A percentile compares a stretch with the other conserved stretches of the same genome.
phyloP scores from a whole-genome alignment of 2,797 vertebrate genomes.

The Phoeniculus purpureus region DNA sequence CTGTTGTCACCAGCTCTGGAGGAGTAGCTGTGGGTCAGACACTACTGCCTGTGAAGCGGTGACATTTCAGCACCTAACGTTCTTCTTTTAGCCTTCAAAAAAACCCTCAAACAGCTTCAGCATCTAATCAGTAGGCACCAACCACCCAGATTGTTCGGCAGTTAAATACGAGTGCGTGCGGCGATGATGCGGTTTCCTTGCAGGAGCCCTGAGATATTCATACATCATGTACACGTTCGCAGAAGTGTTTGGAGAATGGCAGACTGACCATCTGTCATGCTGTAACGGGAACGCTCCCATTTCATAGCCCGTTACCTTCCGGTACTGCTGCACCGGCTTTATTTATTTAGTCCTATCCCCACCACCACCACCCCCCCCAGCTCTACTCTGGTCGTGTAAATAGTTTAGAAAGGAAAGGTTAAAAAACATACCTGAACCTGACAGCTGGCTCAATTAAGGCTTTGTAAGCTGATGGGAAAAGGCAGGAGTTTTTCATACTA shows the following conservation, averaged over 20 bases:
- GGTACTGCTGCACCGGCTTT: background rate
- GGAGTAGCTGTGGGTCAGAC: background rate
- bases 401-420: background rate
- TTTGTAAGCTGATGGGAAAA: no score
- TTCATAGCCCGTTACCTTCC: conserved; percentile 37
- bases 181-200: conserved; percentile 36
- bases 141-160: background rate
- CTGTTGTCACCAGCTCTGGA: background rate
- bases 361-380: background rate
- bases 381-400: background rate
- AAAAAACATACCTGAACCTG: background rate
- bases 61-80: background rate
- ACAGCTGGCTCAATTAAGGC: no score
- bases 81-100: background rate
- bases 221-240: background rate
- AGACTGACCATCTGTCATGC: conserved; percentile 26
- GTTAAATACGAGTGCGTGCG: background rate
- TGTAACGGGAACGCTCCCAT: background rate
- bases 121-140: background rate
- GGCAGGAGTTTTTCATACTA: no score
- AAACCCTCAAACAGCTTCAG: background rate
- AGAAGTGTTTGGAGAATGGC: background rate
- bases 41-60: background rate
- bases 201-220: conserved; percentile 4
- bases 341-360: conserved; percentile 18